phyloP scores from a whole-genome alignment of 2,797 vertebrate genomes.

The Semaprochilodus insignis region DNA sequence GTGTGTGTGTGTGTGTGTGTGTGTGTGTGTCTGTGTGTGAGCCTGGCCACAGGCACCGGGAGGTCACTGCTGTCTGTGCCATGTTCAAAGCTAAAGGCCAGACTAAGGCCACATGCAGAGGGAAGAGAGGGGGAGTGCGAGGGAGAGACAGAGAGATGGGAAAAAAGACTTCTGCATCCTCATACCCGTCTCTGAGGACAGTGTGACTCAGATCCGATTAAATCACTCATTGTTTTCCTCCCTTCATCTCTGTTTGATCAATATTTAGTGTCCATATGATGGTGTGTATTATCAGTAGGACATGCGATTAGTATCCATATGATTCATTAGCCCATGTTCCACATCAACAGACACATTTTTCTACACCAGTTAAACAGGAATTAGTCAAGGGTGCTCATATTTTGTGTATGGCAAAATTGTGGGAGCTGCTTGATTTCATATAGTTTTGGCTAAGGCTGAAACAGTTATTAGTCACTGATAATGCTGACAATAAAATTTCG shows the following conservation, averaged over 20 bases:
- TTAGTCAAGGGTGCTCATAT: not conserved
- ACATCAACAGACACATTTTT: not conserved
- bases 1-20: not conserved
- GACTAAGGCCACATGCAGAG: slow-evolving; percentile 31
- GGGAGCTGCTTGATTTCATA: not conserved
- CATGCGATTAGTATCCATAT: no score
- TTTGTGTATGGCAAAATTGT: not conserved
- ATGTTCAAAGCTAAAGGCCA: slow-evolving; percentile 35
- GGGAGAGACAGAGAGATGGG: not conserved
- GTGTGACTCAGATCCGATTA: not conserved
- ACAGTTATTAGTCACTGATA: no score
- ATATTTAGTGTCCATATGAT: not conserved
- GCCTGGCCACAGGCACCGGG: not conserved
- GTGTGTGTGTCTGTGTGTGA: not conserved
- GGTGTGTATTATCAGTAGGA: no score
- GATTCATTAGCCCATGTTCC: not conserved
- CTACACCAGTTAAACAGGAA: not conserved
- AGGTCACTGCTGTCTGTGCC: slow-evolving; percentile 9
- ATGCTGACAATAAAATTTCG: no score
- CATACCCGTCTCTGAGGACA: not conserved
- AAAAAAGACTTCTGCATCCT: no score
- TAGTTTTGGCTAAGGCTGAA: no score
- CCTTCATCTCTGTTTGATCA: not conserved
- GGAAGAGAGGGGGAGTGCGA: not conserved
- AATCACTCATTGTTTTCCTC: no score